phyloP scores from a whole-genome alignment of 2,113 vertebrate species.

The Nothocercus julius region DNA sequence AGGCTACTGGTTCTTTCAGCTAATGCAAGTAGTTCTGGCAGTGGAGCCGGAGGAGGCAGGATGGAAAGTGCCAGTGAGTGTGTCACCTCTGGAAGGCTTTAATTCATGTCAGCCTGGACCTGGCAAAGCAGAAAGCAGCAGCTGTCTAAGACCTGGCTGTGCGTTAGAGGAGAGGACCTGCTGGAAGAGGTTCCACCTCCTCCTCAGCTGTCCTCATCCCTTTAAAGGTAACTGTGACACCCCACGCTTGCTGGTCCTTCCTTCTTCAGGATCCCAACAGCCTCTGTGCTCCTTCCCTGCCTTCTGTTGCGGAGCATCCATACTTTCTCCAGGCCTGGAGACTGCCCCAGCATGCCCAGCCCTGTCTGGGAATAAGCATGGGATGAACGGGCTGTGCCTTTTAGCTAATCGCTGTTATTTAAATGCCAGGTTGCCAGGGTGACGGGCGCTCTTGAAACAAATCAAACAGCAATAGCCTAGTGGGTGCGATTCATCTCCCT shows the following conservation, averaged over 20 bases:
- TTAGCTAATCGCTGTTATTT: not conserved
- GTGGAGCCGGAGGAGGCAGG: no score
- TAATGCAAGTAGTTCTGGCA: no score
- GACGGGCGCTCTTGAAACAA: not conserved
- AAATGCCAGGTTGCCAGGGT: not conserved
- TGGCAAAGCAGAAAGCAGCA: no score
- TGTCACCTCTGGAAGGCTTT: no score
- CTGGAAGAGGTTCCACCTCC: no score
- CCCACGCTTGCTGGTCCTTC: not conserved
- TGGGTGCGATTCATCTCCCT: not conserved
- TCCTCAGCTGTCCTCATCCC: no score
- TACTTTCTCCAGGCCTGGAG: not conserved
- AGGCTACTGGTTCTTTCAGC: no score
- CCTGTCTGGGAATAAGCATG: not conserved
- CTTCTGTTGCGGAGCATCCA: not conserved
- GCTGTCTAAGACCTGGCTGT: no score
- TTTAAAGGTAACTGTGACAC: no score
- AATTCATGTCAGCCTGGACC: no score
- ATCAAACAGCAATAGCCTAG: not conserved
- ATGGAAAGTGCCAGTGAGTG: no score
- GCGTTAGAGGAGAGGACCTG: no score
- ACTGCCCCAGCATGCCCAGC: not conserved
- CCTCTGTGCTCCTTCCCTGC: not conserved
- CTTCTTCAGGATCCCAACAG: not conserved
- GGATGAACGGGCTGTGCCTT: not conserved